Percentiles rank a stretch among this genome's conserved stretches.
Evolutionary conservation across 2,888 invertebrate species (phyloP).

Genomic region (Rhodophaea formosa): DNA sequence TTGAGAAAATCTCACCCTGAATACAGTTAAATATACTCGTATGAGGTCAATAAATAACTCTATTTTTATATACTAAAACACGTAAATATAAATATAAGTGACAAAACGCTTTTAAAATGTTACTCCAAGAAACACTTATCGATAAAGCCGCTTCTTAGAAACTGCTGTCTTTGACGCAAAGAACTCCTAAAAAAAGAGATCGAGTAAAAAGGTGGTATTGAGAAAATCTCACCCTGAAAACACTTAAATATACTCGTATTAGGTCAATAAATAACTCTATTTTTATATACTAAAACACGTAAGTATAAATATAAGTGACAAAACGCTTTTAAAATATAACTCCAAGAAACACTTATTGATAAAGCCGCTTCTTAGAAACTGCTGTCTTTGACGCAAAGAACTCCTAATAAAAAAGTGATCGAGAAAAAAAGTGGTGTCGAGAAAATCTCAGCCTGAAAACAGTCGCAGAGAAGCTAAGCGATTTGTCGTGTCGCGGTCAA

Average conservation of each 20-base stretch:
- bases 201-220: constrained; percentile 16
- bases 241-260: too few relatives aligned
- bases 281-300: too few relatives aligned
- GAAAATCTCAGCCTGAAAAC: constrained; percentile 48
- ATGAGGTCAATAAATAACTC: too few relatives aligned
- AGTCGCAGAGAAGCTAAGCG: constrained; percentile 63
- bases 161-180: constrained; percentile 6
- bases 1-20: too few relatives aligned
- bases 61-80: too few relatives aligned
- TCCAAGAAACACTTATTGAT: background rate
- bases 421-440: constrained; percentile 20
- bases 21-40: too few relatives aligned
- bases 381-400: constrained; percentile 8
- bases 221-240: constrained; percentile 47
- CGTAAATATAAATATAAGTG: too few relatives aligned
- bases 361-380: background rate
- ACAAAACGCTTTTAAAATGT: background rate
- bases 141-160: background rate
- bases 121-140: background rate
- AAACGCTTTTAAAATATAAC: background rate
- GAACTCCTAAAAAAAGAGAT: constrained; percentile 13
- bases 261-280: too few relatives aligned
- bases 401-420: constrained; percentile 13
- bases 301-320: too few relatives aligned
- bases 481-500: constrained; percentile 74